Conservation (phyloP, 2,888 invertebrate genomes). For the Caenorhabditis sp. region DNA sequence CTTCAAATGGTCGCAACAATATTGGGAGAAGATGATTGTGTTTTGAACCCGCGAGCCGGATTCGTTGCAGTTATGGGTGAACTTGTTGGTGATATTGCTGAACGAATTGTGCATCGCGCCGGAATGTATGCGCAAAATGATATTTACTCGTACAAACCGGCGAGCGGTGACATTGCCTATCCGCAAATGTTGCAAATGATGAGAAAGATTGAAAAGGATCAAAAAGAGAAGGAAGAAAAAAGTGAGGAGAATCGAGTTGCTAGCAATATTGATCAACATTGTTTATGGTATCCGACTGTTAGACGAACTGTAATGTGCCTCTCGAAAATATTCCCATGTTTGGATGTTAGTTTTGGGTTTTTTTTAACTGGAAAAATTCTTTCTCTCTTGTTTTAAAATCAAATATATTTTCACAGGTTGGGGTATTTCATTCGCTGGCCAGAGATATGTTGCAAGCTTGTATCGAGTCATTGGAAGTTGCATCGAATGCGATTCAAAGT, state of each 20-base stretch:
- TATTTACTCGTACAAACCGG: conserved; percentile 82
- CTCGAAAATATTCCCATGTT: conserved; percentile 88
- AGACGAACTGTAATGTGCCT: conserved; percentile 90
- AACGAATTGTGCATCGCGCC: conserved; percentile 85
- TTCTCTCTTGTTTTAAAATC: background rate
- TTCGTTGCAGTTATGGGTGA: conserved; percentile 67
- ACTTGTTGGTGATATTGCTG: conserved; percentile 83
- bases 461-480: conserved; percentile 85
- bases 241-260: background rate
- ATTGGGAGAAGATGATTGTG: conserved; percentile 32
- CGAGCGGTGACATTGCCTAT: conserved; percentile 94
- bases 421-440: conserved; percentile 94
- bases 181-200: conserved; percentile 97
- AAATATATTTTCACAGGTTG: conserved; percentile 76
- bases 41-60: conserved; percentile 65
- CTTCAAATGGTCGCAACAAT: conserved; percentile 43
- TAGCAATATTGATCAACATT: conserved; percentile 91
- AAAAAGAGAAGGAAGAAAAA: conserved; percentile 23
- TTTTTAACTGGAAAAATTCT: background rate
- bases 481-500: conserved; percentile 81
- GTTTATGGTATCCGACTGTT: conserved; percentile 99
- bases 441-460: conserved; percentile 93
- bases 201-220: conserved; percentile 76
- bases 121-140: conserved; percentile 87
- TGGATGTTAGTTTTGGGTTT: conserved; percentile 76